A percentile compares a stretch with the other conserved stretches of the same genome.
These are phyloP conservation scores for Halesus radiatus DNA, from an alignment of 1,140 invertebrate genomes.

Conservation along the genomic window DNA sequence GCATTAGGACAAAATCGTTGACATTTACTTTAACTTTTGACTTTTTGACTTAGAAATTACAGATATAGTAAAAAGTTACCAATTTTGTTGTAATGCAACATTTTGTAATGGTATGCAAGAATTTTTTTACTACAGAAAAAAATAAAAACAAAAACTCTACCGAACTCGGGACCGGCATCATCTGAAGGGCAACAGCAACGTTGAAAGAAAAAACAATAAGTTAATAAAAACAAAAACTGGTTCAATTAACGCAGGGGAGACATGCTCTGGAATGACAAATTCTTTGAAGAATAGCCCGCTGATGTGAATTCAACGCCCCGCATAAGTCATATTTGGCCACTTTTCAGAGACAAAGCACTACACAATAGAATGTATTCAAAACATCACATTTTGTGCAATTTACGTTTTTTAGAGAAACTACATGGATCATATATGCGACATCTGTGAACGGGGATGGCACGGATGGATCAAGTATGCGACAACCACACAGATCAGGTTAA, in stretches of 20 bases:
- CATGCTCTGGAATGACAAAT: conserved; percentile 15
- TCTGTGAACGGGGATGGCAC: too few species aligned
- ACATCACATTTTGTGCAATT: too few species aligned
- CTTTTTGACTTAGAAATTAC: not conserved
- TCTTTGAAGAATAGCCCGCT: not conserved
- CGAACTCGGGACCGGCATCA: conserved; percentile 72
- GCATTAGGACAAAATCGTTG: not conserved
- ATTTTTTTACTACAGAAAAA: conserved; percentile 47
- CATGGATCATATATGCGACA: too few species aligned
- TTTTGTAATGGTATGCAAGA: not conserved
- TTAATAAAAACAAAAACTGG: conserved; percentile 60
- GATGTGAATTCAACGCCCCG: not conserved
- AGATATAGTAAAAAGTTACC: not conserved
- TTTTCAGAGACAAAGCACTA: too few species aligned
- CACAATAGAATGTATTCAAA: too few species aligned
- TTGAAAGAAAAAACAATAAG: conserved; percentile 67
- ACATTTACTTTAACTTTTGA: not conserved
- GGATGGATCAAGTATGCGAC: too few species aligned
- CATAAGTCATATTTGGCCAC: too few species aligned
- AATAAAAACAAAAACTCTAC: conserved; percentile 66
- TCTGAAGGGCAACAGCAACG: conserved; percentile 65
- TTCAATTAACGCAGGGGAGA: not conserved
- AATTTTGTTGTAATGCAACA: not conserved
- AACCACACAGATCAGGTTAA: too few species aligned
- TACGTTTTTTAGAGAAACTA: too few species aligned